phyloP scores from a whole-genome alignment of 2,797 vertebrate genomes.

The Sebastes nivosus region DNA sequence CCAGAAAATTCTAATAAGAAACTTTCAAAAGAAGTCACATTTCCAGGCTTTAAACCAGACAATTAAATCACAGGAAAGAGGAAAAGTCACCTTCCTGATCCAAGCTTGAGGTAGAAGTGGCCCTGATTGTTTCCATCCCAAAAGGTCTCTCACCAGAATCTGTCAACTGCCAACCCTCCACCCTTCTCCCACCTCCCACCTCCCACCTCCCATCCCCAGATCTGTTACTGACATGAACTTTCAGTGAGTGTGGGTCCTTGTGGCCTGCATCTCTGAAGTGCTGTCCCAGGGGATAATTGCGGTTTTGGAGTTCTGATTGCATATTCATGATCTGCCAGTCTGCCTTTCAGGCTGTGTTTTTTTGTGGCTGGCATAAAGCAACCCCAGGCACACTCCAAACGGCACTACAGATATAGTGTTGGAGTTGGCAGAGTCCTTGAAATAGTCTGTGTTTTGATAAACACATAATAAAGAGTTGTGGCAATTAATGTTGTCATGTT shows the following conservation, averaged over 20 bases:
- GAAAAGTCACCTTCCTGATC: background rate
- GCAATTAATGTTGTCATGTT: background rate
- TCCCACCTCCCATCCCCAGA: background rate
- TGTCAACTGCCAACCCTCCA: background rate
- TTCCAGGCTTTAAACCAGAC: background rate
- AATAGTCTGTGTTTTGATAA: constrained; percentile 16
- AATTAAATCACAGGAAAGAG: background rate
- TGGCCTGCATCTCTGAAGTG: constrained; percentile 28
- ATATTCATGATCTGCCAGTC: constrained; percentile 25
- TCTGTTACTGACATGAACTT: constrained; percentile 17
- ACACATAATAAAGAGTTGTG: constrained; percentile 2
- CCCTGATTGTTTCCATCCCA: background rate
- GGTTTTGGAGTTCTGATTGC: constrained; percentile 22
- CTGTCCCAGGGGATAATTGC: background rate
- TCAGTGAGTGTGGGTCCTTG: constrained; percentile 9
- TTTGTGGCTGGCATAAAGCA: background rate
- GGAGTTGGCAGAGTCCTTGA: constrained; percentile 11
- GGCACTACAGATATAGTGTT: background rate
- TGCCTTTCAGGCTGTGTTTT: constrained; percentile 6
- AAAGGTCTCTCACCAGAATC: background rate
- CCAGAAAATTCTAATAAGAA: background rate
- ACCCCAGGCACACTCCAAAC: background rate
- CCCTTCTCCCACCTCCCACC: too few species aligned
- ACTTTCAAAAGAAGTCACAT: background rate
- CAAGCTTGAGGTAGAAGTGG: background rate